phyloP scores from a whole-genome alignment of 2,797 vertebrate species.

The Hapalemur alaotrensis region DNA sequence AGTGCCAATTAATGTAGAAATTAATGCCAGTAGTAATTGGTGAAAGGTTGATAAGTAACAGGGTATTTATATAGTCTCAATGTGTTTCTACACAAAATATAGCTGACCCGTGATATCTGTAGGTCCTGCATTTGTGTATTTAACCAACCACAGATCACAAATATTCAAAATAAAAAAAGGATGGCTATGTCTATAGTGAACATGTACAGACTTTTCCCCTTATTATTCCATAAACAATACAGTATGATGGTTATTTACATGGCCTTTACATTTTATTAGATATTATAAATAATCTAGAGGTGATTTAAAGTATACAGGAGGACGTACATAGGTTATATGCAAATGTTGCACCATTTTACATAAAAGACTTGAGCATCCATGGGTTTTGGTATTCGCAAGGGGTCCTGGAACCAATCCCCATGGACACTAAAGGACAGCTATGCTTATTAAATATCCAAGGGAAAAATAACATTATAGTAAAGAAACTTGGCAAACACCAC shows the following conservation, averaged over 20 bases:
- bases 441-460: background rate
- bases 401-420: background rate
- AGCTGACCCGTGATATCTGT: background rate
- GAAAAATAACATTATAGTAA: background rate
- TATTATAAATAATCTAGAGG: background rate
- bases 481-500: background rate
- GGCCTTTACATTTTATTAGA: background rate
- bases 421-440: background rate
- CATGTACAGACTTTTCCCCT: background rate
- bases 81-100: background rate
- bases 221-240: background rate
- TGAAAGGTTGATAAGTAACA: background rate
- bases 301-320: background rate
- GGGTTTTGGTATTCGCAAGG: background rate
- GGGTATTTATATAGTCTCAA: background rate
- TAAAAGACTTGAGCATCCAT: background rate
- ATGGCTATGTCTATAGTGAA: background rate
- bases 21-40: background rate
- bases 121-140: background rate
- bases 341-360: background rate
- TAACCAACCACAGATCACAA: background rate
- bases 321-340: background rate
- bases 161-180: background rate
- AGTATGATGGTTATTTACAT: background rate
- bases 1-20: background rate